Conservation (phyloP, 2,888 invertebrate species). For the Dryobota labecula region DNA sequence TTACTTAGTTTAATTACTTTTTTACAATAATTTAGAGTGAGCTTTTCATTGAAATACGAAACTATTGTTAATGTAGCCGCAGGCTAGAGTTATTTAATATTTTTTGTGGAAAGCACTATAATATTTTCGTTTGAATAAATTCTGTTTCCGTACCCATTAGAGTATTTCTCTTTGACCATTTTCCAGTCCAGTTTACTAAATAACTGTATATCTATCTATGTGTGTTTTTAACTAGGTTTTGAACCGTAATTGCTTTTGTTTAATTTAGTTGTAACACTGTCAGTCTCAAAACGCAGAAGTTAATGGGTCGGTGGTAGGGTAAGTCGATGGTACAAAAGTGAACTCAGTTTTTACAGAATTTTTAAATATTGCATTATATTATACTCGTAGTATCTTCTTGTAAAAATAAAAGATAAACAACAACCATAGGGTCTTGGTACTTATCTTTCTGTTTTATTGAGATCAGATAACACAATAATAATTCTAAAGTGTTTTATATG, state of each 20-base stretch:
- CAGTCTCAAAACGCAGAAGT: neutral
- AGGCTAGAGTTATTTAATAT: constrained; percentile 10
- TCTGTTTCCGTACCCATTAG: constrained; percentile 6
- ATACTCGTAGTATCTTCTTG: too few species aligned
- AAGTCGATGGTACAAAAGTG: neutral
- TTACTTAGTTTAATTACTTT: constrained; percentile 1
- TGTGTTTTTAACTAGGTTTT: constrained; percentile 13
- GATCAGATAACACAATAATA: too few species aligned
- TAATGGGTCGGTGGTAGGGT: neutral
- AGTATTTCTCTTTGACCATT: constrained; percentile 14
- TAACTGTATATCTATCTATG: too few species aligned
- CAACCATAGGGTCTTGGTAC: too few species aligned
- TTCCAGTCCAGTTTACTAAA: constrained; percentile 3
- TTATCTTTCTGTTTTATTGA: too few species aligned
- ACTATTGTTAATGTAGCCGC: neutral
- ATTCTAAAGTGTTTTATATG: too few species aligned
- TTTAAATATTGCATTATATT: too few species aligned
- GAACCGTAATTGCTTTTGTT: neutral
- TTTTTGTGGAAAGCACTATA: constrained; percentile 17
- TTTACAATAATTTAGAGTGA: constrained; percentile 6
- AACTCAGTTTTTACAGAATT: neutral
- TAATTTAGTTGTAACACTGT: neutral
- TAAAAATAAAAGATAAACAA: too few species aligned
- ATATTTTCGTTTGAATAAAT: constrained; percentile 6
- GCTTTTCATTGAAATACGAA: constrained; percentile 7